Evolutionary conservation across 2,888 invertebrate species (phyloP), one percentile per base, ranked within the genome.

Genomic region (Drosophila putrida): DNA sequence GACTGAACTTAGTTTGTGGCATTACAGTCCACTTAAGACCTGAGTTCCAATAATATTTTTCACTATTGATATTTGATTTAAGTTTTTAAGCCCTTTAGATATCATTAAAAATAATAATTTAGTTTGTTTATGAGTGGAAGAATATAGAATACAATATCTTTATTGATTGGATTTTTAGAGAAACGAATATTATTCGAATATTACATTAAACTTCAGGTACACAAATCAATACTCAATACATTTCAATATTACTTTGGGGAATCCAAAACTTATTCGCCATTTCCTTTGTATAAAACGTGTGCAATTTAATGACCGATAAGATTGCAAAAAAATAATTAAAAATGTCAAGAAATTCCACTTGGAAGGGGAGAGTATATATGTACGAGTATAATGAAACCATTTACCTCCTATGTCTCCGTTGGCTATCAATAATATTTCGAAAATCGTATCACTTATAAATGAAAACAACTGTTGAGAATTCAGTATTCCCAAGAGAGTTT

Each of bases 1-100:
- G 13, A n/a, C 6, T n/a, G 49, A 59, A 31, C 58, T 49, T 6
- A 20, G 20, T 31, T 47, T 33, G 31, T 33, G 47, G 15, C 47
- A 47, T 15, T 47, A 25, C 35, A 50, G n/a, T 36, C 4, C 4
- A 36, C 3, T 25, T 35, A 36, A 11, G 11, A 2, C 11, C 35
- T n/a, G 35, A 35, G 10, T 43, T 33, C 25, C n/a, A 25, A 43
- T 43, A 43, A 13, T 43, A 4, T 20, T 20, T 25, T 39, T 6
- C 13, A 4, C 15, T 1, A 39, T 46, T n/a, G 27, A n/a, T 44
- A 28, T 44, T 6, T 28, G 6, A n/a, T 10, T 6, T 44, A 1
- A 20, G 20, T 20, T 20, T 20, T 20, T 20, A 20, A 20, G 3
- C 20, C 2, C 20, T 20, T 3, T 1, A 20, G 20, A 1, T 20